A percentile compares a stretch with the other conserved stretches of the same genome.
These are phyloP conservation scores for Drosophila lowei DNA, from an alignment of 1,140 invertebrate species.

Conservation along the genomic window DNA sequence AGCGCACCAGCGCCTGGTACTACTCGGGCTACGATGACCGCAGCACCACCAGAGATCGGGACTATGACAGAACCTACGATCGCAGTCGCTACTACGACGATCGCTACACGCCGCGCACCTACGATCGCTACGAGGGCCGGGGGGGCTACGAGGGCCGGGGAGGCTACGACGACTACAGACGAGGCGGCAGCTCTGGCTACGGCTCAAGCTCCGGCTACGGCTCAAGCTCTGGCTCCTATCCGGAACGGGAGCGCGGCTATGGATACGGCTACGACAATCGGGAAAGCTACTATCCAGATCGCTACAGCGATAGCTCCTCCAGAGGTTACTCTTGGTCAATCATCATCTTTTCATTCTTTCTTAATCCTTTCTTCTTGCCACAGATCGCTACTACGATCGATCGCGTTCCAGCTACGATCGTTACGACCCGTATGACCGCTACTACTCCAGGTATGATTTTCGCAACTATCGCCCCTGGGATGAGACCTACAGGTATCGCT, in stretches of 20 bases:
- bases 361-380: neutral
- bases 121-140: slow-evolving; percentile 82
- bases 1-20: slow-evolving; percentile 65
- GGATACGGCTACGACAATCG: slow-evolving; percentile 62
- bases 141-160: slow-evolving; percentile 38
- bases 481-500: slow-evolving; percentile 83
- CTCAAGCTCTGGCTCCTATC: slow-evolving; percentile 37
- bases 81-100: slow-evolving; percentile 63
- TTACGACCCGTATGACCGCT: slow-evolving; percentile 79
- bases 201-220: slow-evolving; percentile 12
- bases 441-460: slow-evolving; percentile 82
- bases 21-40: slow-evolving; percentile 71
- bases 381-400: slow-evolving; percentile 80
- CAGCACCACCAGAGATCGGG: slow-evolving; percentile 48
- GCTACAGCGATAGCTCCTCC: slow-evolving; percentile 62
- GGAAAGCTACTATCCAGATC: slow-evolving; percentile 69
- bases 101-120: slow-evolving; percentile 65
- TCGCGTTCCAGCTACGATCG: slow-evolving; percentile 64
- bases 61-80: slow-evolving; percentile 62
- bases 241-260: slow-evolving; percentile 51
- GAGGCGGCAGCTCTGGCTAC: slow-evolving; percentile 28
- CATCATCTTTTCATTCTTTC: neutral
- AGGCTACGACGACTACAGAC: slow-evolving; percentile 75
- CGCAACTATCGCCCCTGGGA: slow-evolving; percentile 83
- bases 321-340: slow-evolving; percentile 36